A percentile compares a stretch with the other conserved stretches of the same genome.
Evolutionary conservation across 2,113 vertebrate genomes (phyloP).

Genomic region (Tragelaphus scriptus): DNA sequence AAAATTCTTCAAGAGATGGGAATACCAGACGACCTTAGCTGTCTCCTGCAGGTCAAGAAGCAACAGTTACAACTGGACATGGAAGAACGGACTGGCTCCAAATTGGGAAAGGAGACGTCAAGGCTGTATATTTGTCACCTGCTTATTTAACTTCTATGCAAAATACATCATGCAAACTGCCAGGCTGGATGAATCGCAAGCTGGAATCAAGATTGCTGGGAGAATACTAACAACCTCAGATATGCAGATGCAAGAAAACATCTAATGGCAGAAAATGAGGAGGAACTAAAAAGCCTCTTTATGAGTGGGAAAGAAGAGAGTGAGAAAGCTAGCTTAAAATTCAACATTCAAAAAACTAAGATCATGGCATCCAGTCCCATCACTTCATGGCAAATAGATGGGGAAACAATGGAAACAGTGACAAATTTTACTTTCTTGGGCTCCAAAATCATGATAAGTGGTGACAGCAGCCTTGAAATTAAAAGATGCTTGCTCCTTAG

Average conservation of each 20-base stretch:
- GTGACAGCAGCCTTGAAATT: neutral
- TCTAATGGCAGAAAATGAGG: neutral
- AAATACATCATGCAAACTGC: neutral
- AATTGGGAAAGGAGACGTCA: neutral
- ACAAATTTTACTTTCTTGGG: neutral
- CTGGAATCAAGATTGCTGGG: neutral
- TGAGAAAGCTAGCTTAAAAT: neutral
- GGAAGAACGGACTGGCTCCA: neutral
- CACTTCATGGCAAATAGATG: neutral
- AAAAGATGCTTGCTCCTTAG: neutral
- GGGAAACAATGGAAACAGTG: neutral
- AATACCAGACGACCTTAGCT: neutral
- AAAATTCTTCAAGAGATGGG: neutral
- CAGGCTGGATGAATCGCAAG: neutral
- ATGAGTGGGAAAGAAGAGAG: neutral
- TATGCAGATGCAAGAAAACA: neutral
- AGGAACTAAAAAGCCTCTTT: neutral
- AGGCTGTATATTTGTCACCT: neutral
- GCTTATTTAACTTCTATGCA: neutral
- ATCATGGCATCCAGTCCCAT: neutral
- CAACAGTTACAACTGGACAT: neutral
- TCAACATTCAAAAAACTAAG: neutral
- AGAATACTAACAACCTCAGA: neutral
- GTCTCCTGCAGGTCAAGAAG: neutral
- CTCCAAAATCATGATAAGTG: neutral